Base-by-base conservation (phyloP, 2,888 invertebrate genomes). In the Andrena camellia region DNA sequence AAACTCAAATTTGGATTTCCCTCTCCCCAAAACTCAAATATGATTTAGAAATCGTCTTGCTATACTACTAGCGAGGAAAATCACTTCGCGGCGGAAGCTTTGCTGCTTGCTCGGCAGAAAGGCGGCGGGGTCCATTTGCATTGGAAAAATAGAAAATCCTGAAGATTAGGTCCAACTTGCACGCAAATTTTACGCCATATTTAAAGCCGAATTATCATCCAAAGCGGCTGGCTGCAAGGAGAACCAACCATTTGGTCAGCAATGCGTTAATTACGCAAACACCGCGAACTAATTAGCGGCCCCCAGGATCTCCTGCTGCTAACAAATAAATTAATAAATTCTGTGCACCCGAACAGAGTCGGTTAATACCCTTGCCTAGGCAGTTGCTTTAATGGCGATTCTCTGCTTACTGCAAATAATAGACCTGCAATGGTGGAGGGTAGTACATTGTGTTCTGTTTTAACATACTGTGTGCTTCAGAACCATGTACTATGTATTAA, bases 261-360 rank as follows among this genome's bases (percentile, higher is more conserved):
- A 10, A 35, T 35, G 29, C n/a, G 63, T 78, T 73, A 79, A 81
- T 72, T 81, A 67, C 62, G 62, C 68, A 64, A 72, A 78, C 57
- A 72, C 57, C 72, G 17, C 78, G 52, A 62, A 48, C 54, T 79
- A 54, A 50, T 79, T 79, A 76, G 68, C 10, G 63, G 23, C 26
- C 29, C 7, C 64, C 26, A 3, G 52, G 17, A 77, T 70, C 48
- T 52, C 26, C 52, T 35, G 6, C 23, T 2, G 57, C 20, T 54
- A 35, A 20, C 79, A 70, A 77, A 80, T 66, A 80, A 80, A 80
- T 80, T 70, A 80, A 80, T 70, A 70, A 66, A 66, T 70, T 80
- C 50, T 52, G 7, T 52, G 2, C 6, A 3, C 8, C n/a, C 23
- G 29, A 64, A 77, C 64, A 26, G n/a, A 17, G 48, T 33, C 48